phyloP scores from a whole-genome alignment of 2,113 vertebrate species.

The Pseudopipra pipra region DNA sequence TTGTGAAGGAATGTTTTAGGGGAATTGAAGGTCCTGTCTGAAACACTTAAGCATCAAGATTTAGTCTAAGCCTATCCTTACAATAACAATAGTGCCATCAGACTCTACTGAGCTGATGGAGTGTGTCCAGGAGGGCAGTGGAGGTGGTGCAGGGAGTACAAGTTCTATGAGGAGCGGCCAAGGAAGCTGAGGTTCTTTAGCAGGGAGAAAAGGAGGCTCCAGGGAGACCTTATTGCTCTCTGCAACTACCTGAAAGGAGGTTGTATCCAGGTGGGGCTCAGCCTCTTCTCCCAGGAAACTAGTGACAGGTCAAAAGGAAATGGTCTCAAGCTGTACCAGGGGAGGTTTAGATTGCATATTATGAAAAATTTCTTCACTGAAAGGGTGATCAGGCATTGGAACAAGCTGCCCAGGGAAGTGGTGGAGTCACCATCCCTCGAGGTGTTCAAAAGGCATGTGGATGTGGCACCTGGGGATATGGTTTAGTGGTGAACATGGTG shows the following conservation, averaged over 20 bases:
- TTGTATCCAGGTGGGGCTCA: background rate
- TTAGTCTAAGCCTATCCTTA: background rate
- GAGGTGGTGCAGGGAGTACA: background rate
- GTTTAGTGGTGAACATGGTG: background rate
- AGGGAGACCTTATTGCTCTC: background rate
- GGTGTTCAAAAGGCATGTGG: background rate
- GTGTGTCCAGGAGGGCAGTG: background rate
- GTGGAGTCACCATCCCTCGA: background rate
- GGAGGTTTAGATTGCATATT: background rate
- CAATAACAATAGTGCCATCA: background rate
- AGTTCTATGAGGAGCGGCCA: background rate
- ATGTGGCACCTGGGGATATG: background rate
- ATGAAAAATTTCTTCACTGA: background rate
- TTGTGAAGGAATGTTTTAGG: background rate
- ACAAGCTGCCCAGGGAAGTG: background rate
- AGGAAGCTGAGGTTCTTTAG: background rate
- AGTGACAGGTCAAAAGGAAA: background rate
- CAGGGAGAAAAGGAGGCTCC: background rate
- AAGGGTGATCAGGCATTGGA: background rate
- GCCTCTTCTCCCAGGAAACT: background rate
- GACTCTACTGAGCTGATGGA: background rate
- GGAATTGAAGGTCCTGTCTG: background rate
- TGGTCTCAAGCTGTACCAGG: background rate
- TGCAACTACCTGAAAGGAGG: background rate
- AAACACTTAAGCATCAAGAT: background rate